Evolutionary conservation across 2,797 vertebrate species (phyloP), one percentile per base, ranked within the genome.

Genomic region (Chelmon rostratus): DNA sequence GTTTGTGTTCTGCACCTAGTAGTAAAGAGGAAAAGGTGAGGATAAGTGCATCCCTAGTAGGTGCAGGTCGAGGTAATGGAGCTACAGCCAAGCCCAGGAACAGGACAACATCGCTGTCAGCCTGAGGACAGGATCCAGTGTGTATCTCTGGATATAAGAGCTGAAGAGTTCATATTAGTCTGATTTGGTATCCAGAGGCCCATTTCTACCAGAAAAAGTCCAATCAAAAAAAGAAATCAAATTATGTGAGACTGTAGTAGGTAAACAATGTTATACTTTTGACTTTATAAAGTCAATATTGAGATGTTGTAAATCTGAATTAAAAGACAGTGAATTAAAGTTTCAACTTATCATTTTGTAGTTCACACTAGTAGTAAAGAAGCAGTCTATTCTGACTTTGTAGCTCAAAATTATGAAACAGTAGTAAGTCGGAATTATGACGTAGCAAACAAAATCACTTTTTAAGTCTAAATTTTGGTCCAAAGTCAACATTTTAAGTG

Each of bases 1-100:
- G 63, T 81, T 79, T 84, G 64, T 91, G 69, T 91, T 89, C 86
- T 91, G 90, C 93, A 90, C 94, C 96, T 92, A 89, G 91, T 90
- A 92, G 84, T 78, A 78, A 87, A 87, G 79, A 93, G 86, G 86
- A 89, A 74, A 83, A 81, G 78, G 82, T 86, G 88, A 92, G 89
- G 87, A 92, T 94, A 95, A 95, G 95, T 95, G 95, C 95, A 89
- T 95, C 93, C 91, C 91, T 86, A 92, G 89, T 76, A 94, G 93
- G 92, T 89, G 92, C 92, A 93, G 90, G 76, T 83, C 78, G 92
- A 94, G 92, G 89, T 93, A 92, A 92, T 79, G 82, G 86, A 84
- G 86, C 87, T 78, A 65, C 83, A 84, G 88, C 91, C 86, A 63
- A 77, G 86, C 49, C 28, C 1, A 69, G 61, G 40, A 87, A 57